These are phyloP conservation scores for Lasaia peninsularis DNA, from an alignment of 1,140 invertebrate genomes.

Conservation along the genomic window DNA sequence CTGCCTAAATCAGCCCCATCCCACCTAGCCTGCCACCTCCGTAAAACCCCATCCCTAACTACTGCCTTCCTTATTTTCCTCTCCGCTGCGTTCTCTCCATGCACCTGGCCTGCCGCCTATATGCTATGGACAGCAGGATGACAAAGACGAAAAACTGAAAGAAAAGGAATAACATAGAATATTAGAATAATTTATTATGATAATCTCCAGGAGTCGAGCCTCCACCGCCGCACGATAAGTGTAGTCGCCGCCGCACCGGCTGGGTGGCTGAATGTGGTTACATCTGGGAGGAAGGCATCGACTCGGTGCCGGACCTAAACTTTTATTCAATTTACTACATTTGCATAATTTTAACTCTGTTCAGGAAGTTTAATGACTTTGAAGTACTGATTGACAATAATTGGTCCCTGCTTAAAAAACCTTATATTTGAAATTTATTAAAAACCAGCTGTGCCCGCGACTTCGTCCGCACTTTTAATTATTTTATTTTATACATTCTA, in stretches of 20 bases:
- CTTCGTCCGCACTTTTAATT: no score
- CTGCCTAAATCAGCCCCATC: not conserved
- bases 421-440: no score
- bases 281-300: no score
- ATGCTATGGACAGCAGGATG: no score
- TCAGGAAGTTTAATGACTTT: constrained; percentile 10
- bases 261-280: not conserved
- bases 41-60: not conserved
- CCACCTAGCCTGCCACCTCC: not conserved
- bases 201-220: no score
- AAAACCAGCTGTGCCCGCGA: no score
- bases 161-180: no score
- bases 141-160: no score
- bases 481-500: no score
- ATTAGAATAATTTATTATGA: no score
- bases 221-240: not conserved
- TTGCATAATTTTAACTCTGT: constrained; percentile 8
- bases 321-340: constrained; percentile 11
- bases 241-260: not conserved
- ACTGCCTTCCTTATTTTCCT: not conserved
- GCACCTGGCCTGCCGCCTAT: not conserved
- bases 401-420: no score
- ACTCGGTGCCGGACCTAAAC: not conserved
- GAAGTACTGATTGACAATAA: constrained; percentile 10
- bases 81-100: not conserved